phyloP scores from a whole-genome alignment of 1,140 invertebrate species.

The Drosophila kanapiae region DNA sequence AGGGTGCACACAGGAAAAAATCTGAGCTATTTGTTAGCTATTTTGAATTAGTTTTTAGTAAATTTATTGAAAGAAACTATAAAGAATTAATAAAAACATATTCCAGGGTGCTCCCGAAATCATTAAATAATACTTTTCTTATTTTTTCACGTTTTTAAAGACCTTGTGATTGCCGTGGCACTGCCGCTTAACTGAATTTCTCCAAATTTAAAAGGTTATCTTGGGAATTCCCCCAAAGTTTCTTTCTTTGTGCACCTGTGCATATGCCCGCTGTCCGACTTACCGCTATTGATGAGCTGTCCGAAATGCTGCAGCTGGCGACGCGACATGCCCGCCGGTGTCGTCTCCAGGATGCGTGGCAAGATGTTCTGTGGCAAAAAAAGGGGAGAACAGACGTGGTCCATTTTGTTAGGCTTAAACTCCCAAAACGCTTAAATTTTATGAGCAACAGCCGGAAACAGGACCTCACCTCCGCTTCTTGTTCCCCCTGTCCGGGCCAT shows the following conservation, averaged over 20 bases:
- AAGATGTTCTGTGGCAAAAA: conserved; percentile 57
- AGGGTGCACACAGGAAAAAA: not conserved
- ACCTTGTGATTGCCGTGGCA: not conserved
- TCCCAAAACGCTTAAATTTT: conserved; percentile 60
- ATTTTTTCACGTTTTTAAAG: not conserved
- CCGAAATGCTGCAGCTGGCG: conserved; percentile 75
- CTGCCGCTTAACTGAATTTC: not conserved
- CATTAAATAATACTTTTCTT: too few relatives aligned
- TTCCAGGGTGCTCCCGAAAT: too few relatives aligned
- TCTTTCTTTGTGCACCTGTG: not conserved
- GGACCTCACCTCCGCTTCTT: conserved; percentile 19
- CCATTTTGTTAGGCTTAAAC: conserved; percentile 51
- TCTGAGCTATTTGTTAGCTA: not conserved
- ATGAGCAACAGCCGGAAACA: conserved; percentile 53
- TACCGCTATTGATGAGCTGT: conserved; percentile 79
- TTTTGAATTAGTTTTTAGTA: not conserved
- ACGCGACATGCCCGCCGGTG: conserved; percentile 75
- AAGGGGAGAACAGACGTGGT: conserved; percentile 23
- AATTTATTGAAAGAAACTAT: too few relatives aligned
- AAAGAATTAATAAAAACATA: too few relatives aligned
- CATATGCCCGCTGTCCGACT: conserved; percentile 33
- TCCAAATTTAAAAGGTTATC: not conserved
- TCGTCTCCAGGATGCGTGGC: conserved; percentile 73
- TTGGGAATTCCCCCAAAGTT: not conserved
- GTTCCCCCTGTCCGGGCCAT: not conserved